Evolutionary conservation across 2,888 invertebrate genomes (phyloP).

Genomic region (Sminthurinus aureus): DNA sequence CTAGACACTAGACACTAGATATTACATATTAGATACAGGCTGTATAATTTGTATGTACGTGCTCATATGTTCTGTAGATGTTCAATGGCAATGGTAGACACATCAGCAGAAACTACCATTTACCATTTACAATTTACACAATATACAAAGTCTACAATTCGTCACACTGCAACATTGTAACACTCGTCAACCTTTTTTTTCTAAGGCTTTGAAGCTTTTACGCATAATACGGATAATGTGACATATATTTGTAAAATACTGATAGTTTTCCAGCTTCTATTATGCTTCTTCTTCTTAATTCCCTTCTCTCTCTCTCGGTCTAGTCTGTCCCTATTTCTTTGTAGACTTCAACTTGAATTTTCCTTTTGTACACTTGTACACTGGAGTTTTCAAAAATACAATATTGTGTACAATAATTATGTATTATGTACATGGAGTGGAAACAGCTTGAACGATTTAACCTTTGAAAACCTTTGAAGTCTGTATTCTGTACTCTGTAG

Average conservation of each 20-base stretch:
- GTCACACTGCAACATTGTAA: constrained; percentile 21
- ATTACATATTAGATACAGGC: neutral
- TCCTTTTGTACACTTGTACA: neutral
- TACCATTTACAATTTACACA: neutral
- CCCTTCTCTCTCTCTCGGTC: neutral
- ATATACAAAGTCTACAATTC: neutral
- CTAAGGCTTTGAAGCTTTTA: neutral
- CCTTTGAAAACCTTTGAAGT: too few species aligned
- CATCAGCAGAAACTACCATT: neutral
- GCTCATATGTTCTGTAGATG: too few species aligned
- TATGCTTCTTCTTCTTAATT: neutral
- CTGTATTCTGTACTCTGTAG: neutral
- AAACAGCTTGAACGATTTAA: neutral
- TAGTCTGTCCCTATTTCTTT: neutral
- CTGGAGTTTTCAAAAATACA: neutral
- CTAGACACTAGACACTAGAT: neutral
- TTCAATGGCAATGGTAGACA: too few species aligned
- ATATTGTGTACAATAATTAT: neutral
- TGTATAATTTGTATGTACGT: neutral
- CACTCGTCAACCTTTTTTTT: neutral
- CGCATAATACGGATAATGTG: neutral
- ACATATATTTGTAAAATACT: constrained; percentile 34
- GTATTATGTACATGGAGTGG: neutral
- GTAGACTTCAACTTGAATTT: neutral
- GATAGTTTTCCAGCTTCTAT: constrained; percentile 16